Evolutionary conservation across 2,888 invertebrate species (phyloP), one percentile per base, ranked within the genome.

Genomic region (Candidula unifasciata): DNA sequence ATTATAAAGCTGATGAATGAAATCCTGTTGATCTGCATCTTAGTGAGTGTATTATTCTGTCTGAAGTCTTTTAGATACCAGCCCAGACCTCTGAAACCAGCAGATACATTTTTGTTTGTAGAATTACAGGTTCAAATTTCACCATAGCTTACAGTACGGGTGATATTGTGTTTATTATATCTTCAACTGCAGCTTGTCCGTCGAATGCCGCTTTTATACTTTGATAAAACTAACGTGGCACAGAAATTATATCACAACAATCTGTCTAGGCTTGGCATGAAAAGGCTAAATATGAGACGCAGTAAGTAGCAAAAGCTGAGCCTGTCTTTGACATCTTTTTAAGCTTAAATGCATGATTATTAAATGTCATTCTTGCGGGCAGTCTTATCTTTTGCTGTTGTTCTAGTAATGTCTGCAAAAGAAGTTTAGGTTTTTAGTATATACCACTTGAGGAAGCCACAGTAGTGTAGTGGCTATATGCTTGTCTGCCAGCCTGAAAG

Each of bases 191-290:
- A 80, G 80, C 44, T 80, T 33, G 44, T 80, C 27, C 80, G 44
- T 37, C 64, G 80, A 60, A 80, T 80, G 30, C 80, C 80, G 44
- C 44, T 80, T 68, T 68, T 80, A 30, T 30, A 21, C 16, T 80
- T 44, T 64, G 80, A 80, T 68, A 80, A 80, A 80, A 30, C 27
- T 33, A 37, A 27, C 2, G 80, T 37, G 66, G 30, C 80, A 33
- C 80, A 80, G 66, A 80, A 80, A 80, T 80, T 80, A n/a, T 80
- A 80, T 80, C 80, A 80, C 68, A 80, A 80, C 80, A 80, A 80
- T 52, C 30, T 80, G 3, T 80, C 80, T 30, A 64, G 80, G 30
- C 68, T 80, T 44, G 80, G 80, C 80, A 80, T 80, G 80, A 80
- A 66, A 68, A 37, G 80, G 27, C 37, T 80, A 27, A 68, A 66